phyloP scores from a whole-genome alignment of 2,113 vertebrate species.

The Cyprinodon tularosa region DNA sequence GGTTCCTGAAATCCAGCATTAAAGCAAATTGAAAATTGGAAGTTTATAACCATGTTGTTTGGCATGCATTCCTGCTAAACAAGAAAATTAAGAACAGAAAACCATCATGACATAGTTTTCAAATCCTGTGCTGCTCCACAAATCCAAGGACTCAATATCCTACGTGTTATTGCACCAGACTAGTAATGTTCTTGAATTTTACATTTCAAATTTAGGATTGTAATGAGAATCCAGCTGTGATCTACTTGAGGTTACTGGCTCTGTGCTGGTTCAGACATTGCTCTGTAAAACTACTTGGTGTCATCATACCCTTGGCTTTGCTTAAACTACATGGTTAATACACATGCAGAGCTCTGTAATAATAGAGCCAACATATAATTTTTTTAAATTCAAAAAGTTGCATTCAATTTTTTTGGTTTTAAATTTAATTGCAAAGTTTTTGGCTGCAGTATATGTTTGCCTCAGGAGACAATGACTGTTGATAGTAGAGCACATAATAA shows the following conservation, averaged over 20 bases:
- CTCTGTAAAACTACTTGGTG: conserved; percentile 61
- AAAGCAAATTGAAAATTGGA: conserved; percentile 43
- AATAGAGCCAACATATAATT: conserved; percentile 36
- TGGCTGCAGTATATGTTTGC: conserved; percentile 19
- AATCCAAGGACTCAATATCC: conserved; percentile 38
- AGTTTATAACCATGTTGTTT: conserved; percentile 34
- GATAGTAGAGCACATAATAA: not conserved
- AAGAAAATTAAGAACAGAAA: conserved; percentile 25
- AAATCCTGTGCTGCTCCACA: conserved; percentile 40
- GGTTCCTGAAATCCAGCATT: conserved; percentile 64
- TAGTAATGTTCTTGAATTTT: conserved; percentile 48
- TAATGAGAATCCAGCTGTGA: conserved; percentile 26
- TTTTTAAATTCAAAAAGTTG: conserved; percentile 25
- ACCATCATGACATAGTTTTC: conserved; percentile 50
- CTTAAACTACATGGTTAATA: conserved; percentile 54
- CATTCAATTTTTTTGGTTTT: conserved; percentile 12
- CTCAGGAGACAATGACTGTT: conserved; percentile 17
- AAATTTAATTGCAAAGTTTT: not conserved
- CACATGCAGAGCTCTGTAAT: conserved; percentile 32
- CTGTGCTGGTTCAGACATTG: conserved; percentile 54
- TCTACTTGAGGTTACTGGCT: conserved; percentile 54
- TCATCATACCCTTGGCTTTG: conserved; percentile 65
- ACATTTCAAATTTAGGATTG: conserved; percentile 13
- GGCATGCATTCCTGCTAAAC: conserved; percentile 27
- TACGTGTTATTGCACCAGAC: conserved; percentile 43